phyloP scores from a whole-genome alignment of 2,888 invertebrate species.

The Frankliniella fusca region DNA sequence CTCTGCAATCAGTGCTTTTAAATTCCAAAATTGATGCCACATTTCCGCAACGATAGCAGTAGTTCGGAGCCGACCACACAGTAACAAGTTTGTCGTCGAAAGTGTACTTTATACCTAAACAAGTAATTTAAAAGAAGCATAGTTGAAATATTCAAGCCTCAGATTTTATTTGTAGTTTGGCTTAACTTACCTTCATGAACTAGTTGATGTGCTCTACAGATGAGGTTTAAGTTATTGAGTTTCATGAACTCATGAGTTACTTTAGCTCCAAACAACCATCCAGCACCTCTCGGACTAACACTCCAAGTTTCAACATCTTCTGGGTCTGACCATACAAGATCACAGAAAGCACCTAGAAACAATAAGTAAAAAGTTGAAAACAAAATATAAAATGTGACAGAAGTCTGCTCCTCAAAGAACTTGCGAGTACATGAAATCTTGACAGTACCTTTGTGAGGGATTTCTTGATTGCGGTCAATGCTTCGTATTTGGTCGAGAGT shows the following conservation, averaged over 20 bases:
- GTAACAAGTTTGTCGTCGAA: slow-evolving; percentile 95
- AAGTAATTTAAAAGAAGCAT: slow-evolving; percentile 34
- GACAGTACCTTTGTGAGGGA: slow-evolving; percentile 80
- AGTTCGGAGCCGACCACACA: slow-evolving; percentile 99
- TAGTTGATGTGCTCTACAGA: slow-evolving; percentile 97
- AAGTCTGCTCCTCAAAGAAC: neutral
- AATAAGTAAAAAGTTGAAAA: slow-evolving; percentile 21
- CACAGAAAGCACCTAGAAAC: slow-evolving; percentile 79
- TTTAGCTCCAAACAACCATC: slow-evolving; percentile 93
- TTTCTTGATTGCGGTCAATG: slow-evolving; percentile 94
- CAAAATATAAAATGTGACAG: neutral
- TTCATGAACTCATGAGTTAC: slow-evolving; percentile 93
- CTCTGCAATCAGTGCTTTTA: slow-evolving; percentile 68
- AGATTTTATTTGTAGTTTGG: neutral
- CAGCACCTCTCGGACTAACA: slow-evolving; percentile 92
- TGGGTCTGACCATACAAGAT: slow-evolving; percentile 99
- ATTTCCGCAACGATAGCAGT: slow-evolving; percentile 98
- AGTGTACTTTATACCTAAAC: slow-evolving; percentile 90
- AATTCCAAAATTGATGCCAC: slow-evolving; percentile 95
- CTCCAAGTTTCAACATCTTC: slow-evolving; percentile 94
- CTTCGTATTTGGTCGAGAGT: slow-evolving; percentile 94
- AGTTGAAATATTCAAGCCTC: slow-evolving; percentile 24
- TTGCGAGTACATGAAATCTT: neutral
- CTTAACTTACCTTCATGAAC: slow-evolving; percentile 84
- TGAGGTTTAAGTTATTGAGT: slow-evolving; percentile 85